Percentiles rank a stretch among this genome's conserved stretches.
Evolutionary conservation across 1,140 invertebrate species (phyloP).

Genomic region (Macrosteles quadrilineatus): DNA sequence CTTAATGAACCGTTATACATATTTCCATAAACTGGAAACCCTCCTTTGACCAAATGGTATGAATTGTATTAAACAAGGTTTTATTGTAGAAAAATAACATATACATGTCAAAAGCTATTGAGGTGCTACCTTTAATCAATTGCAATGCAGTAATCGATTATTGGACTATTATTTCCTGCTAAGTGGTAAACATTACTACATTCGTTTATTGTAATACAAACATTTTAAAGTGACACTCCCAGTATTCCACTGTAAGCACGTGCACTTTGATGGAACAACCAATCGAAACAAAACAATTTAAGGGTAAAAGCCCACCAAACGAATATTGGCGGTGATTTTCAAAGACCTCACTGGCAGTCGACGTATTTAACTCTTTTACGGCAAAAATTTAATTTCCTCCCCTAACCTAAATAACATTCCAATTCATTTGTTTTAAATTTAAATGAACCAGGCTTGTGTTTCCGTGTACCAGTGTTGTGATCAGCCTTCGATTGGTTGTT

Average conservation of each 20-base stretch:
- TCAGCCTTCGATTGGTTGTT: too few species aligned
- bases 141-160: neutral
- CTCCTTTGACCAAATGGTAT: too few species aligned
- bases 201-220: neutral
- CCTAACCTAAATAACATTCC: conserved; percentile 25
- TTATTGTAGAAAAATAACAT: too few species aligned
- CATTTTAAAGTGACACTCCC: neutral
- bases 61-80: too few species aligned
- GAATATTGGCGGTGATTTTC: conserved; percentile 12
- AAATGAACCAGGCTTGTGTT: conserved; percentile 19
- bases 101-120: too few species aligned
- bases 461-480: too few species aligned
- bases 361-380: neutral
- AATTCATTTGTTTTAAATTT: conserved; percentile 26
- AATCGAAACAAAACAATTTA: too few species aligned
- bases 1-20: too few species aligned
- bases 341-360: neutral
- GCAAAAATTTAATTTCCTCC: conserved; percentile 26
- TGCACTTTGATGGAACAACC: neutral
- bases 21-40: too few species aligned
- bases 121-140: too few species aligned
- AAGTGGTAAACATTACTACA: neutral
- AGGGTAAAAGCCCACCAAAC: too few species aligned
- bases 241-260: neutral
- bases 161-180: neutral